Evolutionary conservation across 2,797 vertebrate genomes (phyloP).

Genomic region (Melanotaenia trifasciata): DNA sequence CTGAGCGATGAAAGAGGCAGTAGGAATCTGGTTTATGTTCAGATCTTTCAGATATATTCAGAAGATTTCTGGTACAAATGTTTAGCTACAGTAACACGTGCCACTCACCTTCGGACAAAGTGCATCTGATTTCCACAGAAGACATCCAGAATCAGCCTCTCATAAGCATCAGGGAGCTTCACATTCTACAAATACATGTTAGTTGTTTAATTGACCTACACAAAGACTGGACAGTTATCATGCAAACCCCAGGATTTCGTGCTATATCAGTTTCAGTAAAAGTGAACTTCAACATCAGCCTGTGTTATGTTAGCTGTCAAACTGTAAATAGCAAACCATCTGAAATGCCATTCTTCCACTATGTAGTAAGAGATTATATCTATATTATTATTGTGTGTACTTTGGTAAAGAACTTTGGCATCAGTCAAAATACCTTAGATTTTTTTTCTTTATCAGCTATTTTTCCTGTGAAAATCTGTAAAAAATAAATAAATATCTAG

Average conservation of each 20-base stretch:
- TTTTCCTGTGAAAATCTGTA: not conserved
- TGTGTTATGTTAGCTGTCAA: too few species aligned
- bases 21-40: not conserved
- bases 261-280: not conserved
- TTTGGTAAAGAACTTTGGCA: not conserved
- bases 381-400: not conserved
- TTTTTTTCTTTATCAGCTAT: not conserved
- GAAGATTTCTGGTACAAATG: not conserved
- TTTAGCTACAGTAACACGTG: not conserved
- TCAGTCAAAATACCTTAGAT: not conserved
- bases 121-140: constrained; percentile 94
- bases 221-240: not conserved
- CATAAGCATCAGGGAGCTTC: constrained; percentile 90
- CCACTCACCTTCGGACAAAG: constrained; percentile 88
- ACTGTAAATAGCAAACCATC: too few species aligned
- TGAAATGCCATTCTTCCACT: not conserved
- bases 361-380: not conserved
- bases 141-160: constrained; percentile 90
- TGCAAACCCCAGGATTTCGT: not conserved
- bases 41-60: rapidly evolving
- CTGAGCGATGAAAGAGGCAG: not conserved
- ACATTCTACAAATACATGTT: constrained; percentile 77
- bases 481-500: not conserved
- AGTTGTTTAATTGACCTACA: not conserved
- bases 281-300: not conserved